Evolutionary conservation across 2,888 invertebrate genomes (phyloP), one percentile per base, ranked within the genome.

Genomic region (Oscheius sp.): DNA sequence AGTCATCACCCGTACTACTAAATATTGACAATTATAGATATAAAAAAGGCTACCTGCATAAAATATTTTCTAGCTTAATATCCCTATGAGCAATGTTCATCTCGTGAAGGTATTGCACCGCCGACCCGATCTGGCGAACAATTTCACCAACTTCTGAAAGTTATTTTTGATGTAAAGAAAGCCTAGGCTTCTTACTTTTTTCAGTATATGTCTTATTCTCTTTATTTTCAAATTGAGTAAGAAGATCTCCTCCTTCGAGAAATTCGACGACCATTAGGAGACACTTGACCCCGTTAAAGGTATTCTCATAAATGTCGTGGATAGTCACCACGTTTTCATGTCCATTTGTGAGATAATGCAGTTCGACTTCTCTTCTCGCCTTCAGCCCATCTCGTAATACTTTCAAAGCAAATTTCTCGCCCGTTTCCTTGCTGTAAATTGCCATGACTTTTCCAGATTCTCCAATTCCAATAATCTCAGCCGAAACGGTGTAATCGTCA

Each of bases 361-460:
- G 89, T 83, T 95, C 95, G 12, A 97, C 94, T 88, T 98, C 97
- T 67, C 96, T 89, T 56, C 94, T 89, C 0, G 96, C 94, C 87
- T 96, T 97, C 14, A 92, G 90, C 82, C 92, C 93, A 88, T 97
- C 96, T 83, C 93, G 91, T 14, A 97, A 89, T 26, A 93, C 93
- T 90, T 98, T 98, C 67, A 98, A 88, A 0, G 97, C 97, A 86
- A 91, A 93, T 87, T 94, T 94, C 75, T 91, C 89, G 57, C 92
- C 91, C 0, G 91, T 91, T 59, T 89, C 88, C 84, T 92, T 92
- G 72, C 91, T 91, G 85, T 91, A 92, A 88, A 96, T 96, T 88
- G 96, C 93, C 54, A 98, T 92, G 67, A 98, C 97, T 91, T 97
- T 97, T 74, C 97, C 97, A 88, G 95, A 97, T 80, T 98, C 96